phyloP scores from a whole-genome alignment of 1,140 invertebrate species.

The Orchestia grillus region DNA sequence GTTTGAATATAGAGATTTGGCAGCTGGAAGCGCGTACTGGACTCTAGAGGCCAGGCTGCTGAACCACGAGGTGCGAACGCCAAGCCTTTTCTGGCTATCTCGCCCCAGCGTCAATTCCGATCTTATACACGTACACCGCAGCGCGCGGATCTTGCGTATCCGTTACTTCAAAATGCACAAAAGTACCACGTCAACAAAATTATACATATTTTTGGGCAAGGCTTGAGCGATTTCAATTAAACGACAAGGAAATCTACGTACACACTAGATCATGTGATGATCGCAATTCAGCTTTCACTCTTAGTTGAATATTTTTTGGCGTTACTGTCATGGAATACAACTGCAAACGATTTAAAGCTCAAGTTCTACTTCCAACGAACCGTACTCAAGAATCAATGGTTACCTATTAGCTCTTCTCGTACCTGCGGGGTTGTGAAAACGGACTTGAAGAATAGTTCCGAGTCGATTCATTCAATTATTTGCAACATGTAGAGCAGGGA shows the following conservation, averaged over 20 bases:
- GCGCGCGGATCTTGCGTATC: neutral
- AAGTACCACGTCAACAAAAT: neutral
- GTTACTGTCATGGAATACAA: neutral
- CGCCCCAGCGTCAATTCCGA: neutral
- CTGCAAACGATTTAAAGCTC: neutral
- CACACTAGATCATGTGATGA: neutral
- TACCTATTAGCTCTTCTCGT: neutral
- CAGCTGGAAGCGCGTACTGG: neutral
- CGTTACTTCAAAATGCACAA: neutral
- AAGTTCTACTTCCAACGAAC: neutral
- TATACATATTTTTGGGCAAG: neutral
- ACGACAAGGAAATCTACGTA: neutral
- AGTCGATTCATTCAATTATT: neutral
- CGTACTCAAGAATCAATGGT: neutral
- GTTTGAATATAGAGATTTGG: neutral
- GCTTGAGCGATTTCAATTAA: neutral
- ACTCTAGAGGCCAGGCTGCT: neutral
- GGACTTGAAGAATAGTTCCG: neutral
- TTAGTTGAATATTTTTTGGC: neutral
- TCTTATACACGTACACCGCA: neutral
- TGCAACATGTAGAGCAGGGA: neutral
- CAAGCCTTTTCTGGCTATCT: neutral
- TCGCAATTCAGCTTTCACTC: neutral
- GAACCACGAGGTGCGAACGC: too few relatives aligned
- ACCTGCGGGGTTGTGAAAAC: too few relatives aligned